Percentiles rank a stretch among this genome's conserved stretches.
phyloP scores from a whole-genome alignment of 2,797 vertebrate genomes.

The Mus minutoides region DNA sequence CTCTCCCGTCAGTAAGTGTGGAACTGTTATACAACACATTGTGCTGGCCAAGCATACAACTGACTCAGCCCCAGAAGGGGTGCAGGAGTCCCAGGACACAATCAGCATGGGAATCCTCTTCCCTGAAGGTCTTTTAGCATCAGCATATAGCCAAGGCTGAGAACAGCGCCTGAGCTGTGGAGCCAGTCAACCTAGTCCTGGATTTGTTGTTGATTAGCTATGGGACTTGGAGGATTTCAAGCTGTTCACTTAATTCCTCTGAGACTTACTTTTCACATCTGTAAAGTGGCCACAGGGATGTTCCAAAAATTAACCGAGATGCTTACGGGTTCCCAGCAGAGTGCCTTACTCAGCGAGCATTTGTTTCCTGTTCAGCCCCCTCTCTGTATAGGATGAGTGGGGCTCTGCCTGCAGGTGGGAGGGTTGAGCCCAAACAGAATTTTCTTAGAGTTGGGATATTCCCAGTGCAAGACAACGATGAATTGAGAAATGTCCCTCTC shows the following conservation, averaged over 20 bases:
- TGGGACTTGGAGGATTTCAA: neutral
- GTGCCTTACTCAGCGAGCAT: neutral
- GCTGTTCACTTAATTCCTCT: neutral
- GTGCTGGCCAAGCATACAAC: neutral
- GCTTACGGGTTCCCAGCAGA: neutral
- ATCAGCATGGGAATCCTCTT: neutral
- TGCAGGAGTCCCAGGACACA: neutral
- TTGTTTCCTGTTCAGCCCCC: neutral
- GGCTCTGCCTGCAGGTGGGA: slow-evolving; percentile 27
- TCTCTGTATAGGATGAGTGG: neutral
- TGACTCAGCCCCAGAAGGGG: neutral
- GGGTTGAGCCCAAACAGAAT: neutral
- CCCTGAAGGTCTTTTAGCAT: neutral
- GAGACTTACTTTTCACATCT: slow-evolving; percentile 57
- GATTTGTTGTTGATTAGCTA: slow-evolving; percentile 16
- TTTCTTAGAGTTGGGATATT: slow-evolving; percentile 2
- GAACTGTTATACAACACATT: neutral
- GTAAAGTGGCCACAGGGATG: slow-evolving; percentile 3
- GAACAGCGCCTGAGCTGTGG: neutral
- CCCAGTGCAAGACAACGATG: neutral
- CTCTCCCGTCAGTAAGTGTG: neutral
- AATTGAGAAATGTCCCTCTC: neutral
- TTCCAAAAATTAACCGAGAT: slow-evolving; percentile 34
- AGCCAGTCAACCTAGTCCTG: neutral
- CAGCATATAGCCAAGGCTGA: neutral